Evolutionary conservation across 2,888 invertebrate genomes (phyloP).

Genomic region (Patella caerulea): DNA sequence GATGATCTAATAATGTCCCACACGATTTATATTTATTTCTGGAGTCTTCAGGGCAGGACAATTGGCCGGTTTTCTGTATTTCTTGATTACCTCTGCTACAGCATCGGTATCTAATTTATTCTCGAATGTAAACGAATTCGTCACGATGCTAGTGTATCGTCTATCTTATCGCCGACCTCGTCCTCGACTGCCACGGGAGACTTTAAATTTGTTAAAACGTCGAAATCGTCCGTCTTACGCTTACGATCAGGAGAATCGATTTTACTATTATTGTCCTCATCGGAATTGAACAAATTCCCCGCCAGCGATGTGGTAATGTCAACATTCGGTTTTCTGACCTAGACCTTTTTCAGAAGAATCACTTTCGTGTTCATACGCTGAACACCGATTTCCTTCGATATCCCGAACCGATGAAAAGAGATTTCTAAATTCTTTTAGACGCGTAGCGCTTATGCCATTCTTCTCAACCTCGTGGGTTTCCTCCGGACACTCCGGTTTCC

Average conservation of each 20-base stretch:
- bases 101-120: not conserved
- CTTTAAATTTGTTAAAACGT: not conserved
- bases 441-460: not conserved
- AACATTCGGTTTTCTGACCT: slow-evolving; percentile 6
- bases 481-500: not conserved
- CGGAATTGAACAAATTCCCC: not conserved
- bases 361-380: not conserved
- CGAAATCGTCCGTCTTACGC: not conserved
- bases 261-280: not conserved
- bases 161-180: not conserved
- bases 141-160: not conserved
- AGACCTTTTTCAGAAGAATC: not conserved
- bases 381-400: not conserved
- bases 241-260: not conserved
- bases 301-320: not conserved
- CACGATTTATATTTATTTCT: not conserved
- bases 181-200: not conserved
- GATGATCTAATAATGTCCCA: not conserved
- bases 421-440: not conserved
- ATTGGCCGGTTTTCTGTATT: too few species aligned
- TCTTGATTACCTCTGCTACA: not conserved
- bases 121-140: not conserved
- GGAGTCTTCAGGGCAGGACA: not conserved
- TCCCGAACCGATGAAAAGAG: not conserved
- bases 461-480: not conserved